Percentiles rank a stretch among this genome's conserved stretches.
Evolutionary conservation across 2,113 vertebrate species (phyloP).

Genomic region (Cebidichthys violaceus): DNA sequence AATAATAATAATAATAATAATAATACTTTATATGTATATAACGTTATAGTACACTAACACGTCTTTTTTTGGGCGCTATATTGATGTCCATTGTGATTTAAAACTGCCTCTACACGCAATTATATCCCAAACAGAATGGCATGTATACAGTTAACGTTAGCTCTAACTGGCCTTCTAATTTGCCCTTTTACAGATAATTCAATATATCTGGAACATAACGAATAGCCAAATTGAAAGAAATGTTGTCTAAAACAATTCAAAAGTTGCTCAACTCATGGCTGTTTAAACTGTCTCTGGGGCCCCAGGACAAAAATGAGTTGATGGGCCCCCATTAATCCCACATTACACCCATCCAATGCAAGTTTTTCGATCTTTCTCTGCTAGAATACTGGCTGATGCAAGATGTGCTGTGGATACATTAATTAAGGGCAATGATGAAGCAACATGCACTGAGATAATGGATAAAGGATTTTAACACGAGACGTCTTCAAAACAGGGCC

Average conservation of each 20-base stretch:
- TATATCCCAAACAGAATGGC: not conserved
- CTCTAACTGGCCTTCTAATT: not conserved
- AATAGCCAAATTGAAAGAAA: not conserved
- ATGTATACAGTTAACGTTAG: not conserved
- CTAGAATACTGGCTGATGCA: not conserved
- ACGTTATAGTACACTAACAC: not conserved
- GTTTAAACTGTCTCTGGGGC: not conserved
- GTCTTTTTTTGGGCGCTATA: not conserved
- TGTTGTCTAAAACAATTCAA: not conserved
- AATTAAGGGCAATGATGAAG: not conserved
- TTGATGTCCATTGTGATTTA: not conserved
- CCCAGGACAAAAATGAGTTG: not conserved
- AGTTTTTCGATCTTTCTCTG: not conserved
- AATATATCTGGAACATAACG: not conserved
- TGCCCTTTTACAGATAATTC: not conserved
- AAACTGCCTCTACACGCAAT: not conserved
- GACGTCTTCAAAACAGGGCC: not conserved
- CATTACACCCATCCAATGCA: not conserved
- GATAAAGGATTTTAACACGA: not conserved
- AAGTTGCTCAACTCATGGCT: not conserved
- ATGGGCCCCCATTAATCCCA: not conserved
- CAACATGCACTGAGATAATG: not conserved
- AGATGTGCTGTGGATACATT: not conserved
- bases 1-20: not conserved
- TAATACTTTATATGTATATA: not conserved